A percentile compares a stretch with the other conserved stretches of the same genome.
These are phyloP conservation scores for Colaptes auratus DNA, from an alignment of 2,113 vertebrate genomes.

Conservation along the genomic window DNA sequence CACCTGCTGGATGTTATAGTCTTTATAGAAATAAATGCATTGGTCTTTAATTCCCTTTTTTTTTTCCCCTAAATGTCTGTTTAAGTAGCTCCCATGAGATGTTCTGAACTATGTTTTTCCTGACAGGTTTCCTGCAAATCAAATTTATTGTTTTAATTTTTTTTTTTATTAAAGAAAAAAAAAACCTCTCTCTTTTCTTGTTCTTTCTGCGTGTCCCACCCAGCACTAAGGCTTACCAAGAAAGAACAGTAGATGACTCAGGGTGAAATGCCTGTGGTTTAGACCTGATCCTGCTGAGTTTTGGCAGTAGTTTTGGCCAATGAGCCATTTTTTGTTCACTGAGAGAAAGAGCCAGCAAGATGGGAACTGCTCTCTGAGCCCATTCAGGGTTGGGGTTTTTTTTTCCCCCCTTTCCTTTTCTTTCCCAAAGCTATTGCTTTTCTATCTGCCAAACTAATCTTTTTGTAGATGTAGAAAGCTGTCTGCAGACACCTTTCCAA, in stretches of 20 bases:
- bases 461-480: neutral
- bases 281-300: neutral
- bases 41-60: neutral
- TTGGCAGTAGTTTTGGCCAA: constrained; percentile 12
- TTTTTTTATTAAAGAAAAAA: too few relatives aligned
- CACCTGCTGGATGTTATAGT: neutral
- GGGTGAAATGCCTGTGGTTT: neutral
- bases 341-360: neutral
- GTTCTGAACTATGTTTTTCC: constrained; percentile 47
- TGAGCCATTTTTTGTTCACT: constrained; percentile 11
- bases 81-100: neutral
- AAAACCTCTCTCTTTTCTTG: neutral
- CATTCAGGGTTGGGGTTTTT: neutral
- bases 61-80: neutral
- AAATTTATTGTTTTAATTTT: neutral
- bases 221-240: neutral
- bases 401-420: neutral
- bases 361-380: neutral
- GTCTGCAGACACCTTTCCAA: neutral
- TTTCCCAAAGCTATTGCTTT: neutral
- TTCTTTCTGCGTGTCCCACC: neutral
- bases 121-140: constrained; percentile 27
- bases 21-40: neutral
- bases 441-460: neutral
- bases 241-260: constrained; percentile 42